Percentiles rank a stretch among this genome's conserved stretches.
Evolutionary conservation across 2,888 invertebrate genomes (phyloP).

Genomic region (Harmothoe impar): DNA sequence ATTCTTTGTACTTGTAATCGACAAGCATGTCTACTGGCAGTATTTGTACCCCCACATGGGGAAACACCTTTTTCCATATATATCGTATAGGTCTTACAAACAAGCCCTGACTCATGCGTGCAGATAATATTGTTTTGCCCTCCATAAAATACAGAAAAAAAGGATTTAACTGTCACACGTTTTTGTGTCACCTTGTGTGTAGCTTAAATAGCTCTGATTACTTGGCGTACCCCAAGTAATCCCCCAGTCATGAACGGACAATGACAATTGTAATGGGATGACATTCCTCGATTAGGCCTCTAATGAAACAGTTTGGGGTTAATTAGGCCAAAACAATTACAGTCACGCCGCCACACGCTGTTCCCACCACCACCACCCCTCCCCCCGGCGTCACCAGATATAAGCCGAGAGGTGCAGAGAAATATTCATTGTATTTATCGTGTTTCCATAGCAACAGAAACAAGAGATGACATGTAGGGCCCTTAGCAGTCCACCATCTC

Average conservation of each 20-base stretch:
- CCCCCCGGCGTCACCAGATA: not conserved
- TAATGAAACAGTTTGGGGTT: not conserved
- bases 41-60: too few species aligned
- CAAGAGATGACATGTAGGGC: not conserved
- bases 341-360: not conserved
- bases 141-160: too few species aligned
- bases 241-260: not conserved
- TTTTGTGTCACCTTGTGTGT: too few species aligned
- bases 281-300: not conserved
- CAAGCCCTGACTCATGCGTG: too few species aligned
- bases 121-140: too few species aligned
- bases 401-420: not conserved
- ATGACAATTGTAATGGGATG: not conserved
- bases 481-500: not conserved
- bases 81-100: too few species aligned
- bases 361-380: not conserved
- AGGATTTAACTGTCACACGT: too few species aligned
- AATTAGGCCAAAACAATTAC: constrained; percentile 23
- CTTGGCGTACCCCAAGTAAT: too few species aligned
- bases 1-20: too few species aligned
- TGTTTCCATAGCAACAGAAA: constrained; percentile 13
- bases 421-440: constrained; percentile 6
- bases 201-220: too few species aligned
- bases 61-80: too few species aligned
- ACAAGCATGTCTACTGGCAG: too few species aligned